Percentiles rank a stretch among this genome's conserved stretches.
These are phyloP conservation scores for Gopherus evgoodei DNA, from an alignment of 2,113 vertebrate species.

Conservation along the genomic window DNA sequence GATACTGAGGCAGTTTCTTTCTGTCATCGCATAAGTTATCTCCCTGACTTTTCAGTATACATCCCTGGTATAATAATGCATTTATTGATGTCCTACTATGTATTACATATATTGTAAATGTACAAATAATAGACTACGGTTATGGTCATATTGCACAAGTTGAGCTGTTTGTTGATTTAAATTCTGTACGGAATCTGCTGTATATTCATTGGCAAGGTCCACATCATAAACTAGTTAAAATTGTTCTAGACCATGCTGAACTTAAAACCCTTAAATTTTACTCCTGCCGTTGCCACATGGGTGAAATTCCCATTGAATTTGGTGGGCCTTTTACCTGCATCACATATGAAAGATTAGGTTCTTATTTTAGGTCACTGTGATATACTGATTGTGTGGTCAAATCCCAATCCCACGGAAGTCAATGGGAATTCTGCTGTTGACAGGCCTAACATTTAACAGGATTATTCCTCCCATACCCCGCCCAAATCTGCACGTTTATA, in stretches of 20 bases:
- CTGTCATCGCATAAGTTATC: constrained; percentile 14
- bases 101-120: neutral
- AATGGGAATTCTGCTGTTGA: neutral
- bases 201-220: neutral
- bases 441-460: neutral
- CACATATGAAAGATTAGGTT: neutral
- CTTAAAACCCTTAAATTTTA: accelerated
- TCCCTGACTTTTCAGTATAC: constrained; percentile 60
- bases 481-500: neutral
- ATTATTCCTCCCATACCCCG: neutral
- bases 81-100: neutral
- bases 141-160: constrained; percentile 15
- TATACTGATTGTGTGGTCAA: neutral
- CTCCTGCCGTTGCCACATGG: neutral
- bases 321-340: accelerated
- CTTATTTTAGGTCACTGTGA: accelerated
- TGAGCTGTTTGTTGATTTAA: constrained; percentile 6
- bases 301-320: neutral
- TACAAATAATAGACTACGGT: neutral
- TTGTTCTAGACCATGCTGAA: neutral
- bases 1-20: neutral
- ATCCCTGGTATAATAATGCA: constrained; percentile 41
- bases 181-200: neutral
- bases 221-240: neutral
- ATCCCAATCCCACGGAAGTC: neutral